Conservation (phyloP, 2,113 vertebrate species). For the Channa maculata region DNA sequence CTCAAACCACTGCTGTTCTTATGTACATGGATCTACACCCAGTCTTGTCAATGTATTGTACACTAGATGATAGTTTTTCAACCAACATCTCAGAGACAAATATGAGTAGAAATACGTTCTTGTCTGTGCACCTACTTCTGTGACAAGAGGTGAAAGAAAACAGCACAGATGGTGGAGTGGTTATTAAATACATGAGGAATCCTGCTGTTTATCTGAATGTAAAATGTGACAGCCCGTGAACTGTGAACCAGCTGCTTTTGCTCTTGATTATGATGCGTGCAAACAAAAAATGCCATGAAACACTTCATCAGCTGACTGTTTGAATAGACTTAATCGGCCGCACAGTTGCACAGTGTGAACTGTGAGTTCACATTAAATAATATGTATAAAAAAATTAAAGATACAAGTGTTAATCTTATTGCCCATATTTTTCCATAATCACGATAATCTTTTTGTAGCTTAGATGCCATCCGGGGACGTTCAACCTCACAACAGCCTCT, state of each 20-base stretch:
- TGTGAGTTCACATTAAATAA: too few species aligned
- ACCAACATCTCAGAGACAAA: background rate
- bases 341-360: too few species aligned
- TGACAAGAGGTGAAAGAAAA: background rate
- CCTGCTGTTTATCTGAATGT: conserved; percentile 9
- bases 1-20: background rate
- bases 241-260: background rate
- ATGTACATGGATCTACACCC: background rate
- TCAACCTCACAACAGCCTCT: too few species aligned
- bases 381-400: too few species aligned
- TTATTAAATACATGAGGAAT: background rate
- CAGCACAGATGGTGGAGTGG: background rate
- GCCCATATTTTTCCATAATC: too few species aligned
- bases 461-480: too few species aligned
- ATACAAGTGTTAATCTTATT: too few species aligned
- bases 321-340: too few species aligned
- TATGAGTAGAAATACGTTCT: background rate
- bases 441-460: too few species aligned
- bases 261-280: background rate
- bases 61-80: too few species aligned
- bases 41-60: background rate
- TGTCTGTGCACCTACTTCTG: conserved; percentile 2
- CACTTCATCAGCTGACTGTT: too few species aligned
- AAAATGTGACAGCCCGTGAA: conserved; percentile 10
- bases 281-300: too few species aligned